Base-by-base conservation (phyloP, 92 coral and sea anemone species). In the Epizoanthus ramosus region DNA sequence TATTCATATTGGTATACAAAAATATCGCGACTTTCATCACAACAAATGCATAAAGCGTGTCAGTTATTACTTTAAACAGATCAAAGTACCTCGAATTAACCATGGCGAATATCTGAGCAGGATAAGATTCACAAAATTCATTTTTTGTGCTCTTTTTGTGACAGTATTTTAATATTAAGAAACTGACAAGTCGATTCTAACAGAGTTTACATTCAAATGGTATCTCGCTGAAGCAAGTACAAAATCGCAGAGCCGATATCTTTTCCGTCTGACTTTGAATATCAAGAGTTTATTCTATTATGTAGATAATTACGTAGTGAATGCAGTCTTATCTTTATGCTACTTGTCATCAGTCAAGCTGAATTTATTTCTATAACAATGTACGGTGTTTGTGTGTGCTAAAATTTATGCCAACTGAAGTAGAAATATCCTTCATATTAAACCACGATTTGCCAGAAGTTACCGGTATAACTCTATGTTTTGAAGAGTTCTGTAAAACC, bases 61-160 rank as follows among this genome's bases (percentile, higher is more conserved):
- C 18, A 43, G 35, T 76, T 76, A 5, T 59, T 41, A 59, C 24
- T 76, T 76, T 60, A 60, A 59, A 31, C 47, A 67, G 72, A 67
- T 60, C 69, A 50, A 50, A 37, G 68, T n/a, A 59, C 41, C 39
- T 76, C 50, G 33, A 39, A 60, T 59, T 60, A 76, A 19, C 58
- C 56, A 41, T 61, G 47, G 15, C 22, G 8, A 28, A 24, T 21
- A 58, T 50, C 33, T 9, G 54, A 77, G 45, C 16, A 56, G 8
- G 79, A 17, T 24, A 77, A 77, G 41, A 25, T n/a, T 41, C 21
- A 17, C 43, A 35, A 18, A 41, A 69, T 35, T 17, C 2, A 6
- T 10, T 25, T 64, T 64, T 15, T 17, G 1, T 64, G n/a, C 16
- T 10, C 3, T 3, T 2, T 22, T 18, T 24, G 10, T 10, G 6